Conservation (phyloP, 2,888 invertebrate species). For the Ferdinandea cuprea region DNA sequence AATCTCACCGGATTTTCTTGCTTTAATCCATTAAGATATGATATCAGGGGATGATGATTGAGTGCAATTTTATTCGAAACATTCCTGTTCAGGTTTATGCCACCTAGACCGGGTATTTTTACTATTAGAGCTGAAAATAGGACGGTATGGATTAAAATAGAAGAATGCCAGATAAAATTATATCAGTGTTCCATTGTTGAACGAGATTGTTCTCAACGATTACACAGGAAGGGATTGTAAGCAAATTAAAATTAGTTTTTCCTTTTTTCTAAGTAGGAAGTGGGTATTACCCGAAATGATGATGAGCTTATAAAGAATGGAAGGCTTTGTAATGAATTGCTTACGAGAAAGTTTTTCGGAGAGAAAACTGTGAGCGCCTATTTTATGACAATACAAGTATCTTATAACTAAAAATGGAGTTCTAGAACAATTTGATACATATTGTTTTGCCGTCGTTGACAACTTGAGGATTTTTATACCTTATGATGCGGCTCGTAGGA, state of each 20-base stretch:
- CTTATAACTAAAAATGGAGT: no score
- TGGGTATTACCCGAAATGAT: neutral
- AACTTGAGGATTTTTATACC: no score
- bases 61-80: slow-evolving; percentile 47
- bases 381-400: no score
- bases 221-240: neutral
- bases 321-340: no score
- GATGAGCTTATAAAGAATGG: no score
- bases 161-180: slow-evolving; percentile 27
- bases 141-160: slow-evolving; percentile 1
- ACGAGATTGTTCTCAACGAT: neutral
- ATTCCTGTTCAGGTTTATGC: slow-evolving; percentile 62
- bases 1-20: slow-evolving; percentile 34
- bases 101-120: no score
- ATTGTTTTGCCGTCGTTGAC: no score
- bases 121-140: neutral
- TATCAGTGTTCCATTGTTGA: slow-evolving; percentile 37
- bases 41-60: slow-evolving; percentile 68
- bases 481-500: no score
- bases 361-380: no score
- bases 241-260: neutral
- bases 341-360: no score
- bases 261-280: neutral
- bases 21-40: slow-evolving; percentile 70
- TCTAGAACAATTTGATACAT: no score